phyloP scores from a whole-genome alignment of 2,113 vertebrate genomes.

The Macrotus californicus region DNA sequence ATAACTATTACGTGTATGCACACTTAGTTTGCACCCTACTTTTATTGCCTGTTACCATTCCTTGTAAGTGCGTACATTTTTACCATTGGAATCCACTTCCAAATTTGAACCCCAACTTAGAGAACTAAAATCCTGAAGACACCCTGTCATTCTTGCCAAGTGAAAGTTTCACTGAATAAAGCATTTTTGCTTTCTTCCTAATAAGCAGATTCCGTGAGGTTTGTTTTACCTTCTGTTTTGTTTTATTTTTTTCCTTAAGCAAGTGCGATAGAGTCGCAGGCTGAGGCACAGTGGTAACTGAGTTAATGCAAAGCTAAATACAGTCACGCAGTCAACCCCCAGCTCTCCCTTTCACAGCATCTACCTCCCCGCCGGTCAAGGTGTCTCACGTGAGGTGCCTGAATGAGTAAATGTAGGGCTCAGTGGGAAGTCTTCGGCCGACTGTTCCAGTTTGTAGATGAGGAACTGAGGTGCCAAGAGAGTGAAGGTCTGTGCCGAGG shows the following conservation, averaged over 20 bases:
- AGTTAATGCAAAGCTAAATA: neutral
- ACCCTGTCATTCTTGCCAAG: neutral
- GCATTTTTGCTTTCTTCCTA: neutral
- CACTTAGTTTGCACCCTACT: neutral
- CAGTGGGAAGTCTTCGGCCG: neutral
- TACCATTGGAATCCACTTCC: constrained; percentile 13
- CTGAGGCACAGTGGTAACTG: neutral
- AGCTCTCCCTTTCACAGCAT: neutral
- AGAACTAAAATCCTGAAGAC: neutral
- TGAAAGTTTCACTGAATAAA: neutral
- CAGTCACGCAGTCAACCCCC: neutral
- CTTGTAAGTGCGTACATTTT: constrained; percentile 22
- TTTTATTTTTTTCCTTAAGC: neutral
- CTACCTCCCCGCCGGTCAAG: too few species aligned
- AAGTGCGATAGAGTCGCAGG: neutral
- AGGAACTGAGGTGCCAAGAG: neutral
- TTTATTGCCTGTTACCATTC: neutral
- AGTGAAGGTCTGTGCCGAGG: neutral
- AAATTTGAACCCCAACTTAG: neutral
- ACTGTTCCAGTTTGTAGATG: neutral
- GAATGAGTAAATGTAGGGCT: neutral
- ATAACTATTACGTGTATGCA: neutral
- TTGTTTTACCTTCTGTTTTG: neutral
- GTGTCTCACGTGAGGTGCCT: neutral
- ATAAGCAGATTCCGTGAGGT: neutral